phyloP scores from a whole-genome alignment of 2,888 invertebrate genomes.

The Phytoseiulus persimilis region DNA sequence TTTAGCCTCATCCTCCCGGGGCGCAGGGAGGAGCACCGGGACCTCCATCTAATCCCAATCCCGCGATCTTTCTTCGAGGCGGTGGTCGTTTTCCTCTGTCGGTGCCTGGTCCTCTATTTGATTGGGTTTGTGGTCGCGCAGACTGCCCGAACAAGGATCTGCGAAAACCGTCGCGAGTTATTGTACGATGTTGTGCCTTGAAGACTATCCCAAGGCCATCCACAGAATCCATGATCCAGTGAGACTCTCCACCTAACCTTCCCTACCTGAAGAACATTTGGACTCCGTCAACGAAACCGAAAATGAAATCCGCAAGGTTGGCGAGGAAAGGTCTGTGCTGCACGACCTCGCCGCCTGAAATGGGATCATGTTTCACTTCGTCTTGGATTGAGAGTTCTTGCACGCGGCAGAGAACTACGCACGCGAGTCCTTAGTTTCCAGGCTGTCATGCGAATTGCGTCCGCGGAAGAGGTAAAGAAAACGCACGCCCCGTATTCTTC shows the following conservation, averaged over 20 bases:
- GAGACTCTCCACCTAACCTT: no score
- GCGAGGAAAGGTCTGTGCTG: neutral
- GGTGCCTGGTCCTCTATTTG: neutral
- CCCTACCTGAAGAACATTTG: constrained; percentile 35
- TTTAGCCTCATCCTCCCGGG: constrained; percentile 32
- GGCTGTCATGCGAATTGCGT: no score
- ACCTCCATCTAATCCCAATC: neutral
- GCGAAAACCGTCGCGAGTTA: neutral
- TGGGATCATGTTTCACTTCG: no score
- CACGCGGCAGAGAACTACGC: no score
- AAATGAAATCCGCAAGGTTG: neutral
- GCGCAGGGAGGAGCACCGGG: constrained; percentile 25
- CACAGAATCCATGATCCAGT: neutral
- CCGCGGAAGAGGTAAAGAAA: no score
- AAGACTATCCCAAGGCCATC: neutral
- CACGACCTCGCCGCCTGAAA: constrained; percentile 15
- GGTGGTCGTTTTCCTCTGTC: neutral
- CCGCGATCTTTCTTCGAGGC: neutral
- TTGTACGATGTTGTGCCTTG: neutral
- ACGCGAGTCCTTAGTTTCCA: no score
- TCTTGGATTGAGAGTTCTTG: no score
- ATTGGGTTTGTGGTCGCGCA: neutral
- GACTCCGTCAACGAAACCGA: neutral
- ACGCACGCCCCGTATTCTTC: no score
- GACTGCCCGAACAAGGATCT: neutral